Conservation (phyloP, 1,140 invertebrate genomes). For the Brachionus manjavacas region DNA sequence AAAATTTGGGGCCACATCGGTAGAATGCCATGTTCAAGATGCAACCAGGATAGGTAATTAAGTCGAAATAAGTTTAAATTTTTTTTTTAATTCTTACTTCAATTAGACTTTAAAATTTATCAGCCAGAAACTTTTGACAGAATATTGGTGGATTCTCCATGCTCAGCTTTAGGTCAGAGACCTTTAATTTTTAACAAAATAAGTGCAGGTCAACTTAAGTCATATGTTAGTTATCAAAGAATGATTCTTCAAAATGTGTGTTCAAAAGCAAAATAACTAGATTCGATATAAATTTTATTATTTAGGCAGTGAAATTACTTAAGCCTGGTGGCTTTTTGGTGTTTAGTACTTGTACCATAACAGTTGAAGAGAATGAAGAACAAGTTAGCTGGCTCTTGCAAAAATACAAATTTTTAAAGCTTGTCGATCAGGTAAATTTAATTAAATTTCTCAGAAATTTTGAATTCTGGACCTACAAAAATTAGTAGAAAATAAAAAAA, state of each 20-base stretch:
- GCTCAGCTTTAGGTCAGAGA: constrained; percentile 64
- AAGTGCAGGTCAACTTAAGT: neutral
- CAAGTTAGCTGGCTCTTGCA: constrained; percentile 71
- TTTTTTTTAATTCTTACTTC: neutral
- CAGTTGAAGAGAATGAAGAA: constrained; percentile 96
- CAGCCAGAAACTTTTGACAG: constrained; percentile 78
- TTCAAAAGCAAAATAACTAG: neutral
- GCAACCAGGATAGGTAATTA: constrained; percentile 64
- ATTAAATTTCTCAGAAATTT: too few species aligned
- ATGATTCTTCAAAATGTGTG: constrained; percentile 6
- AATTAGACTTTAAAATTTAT: constrained; percentile 4
- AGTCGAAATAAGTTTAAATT: neutral
- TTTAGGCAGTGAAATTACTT: constrained; percentile 29
- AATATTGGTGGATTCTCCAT: constrained; percentile 92
- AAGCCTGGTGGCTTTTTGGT: constrained; percentile 79
- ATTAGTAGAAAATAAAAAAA: too few species aligned
- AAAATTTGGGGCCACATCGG: constrained; percentile 86
- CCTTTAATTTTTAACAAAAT: constrained; percentile 14
- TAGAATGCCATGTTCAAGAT: constrained; percentile 82
- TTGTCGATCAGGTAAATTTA: constrained; percentile 7
- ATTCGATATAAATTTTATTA: neutral
- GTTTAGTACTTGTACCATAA: constrained; percentile 95
- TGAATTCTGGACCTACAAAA: too few species aligned
- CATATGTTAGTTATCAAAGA: constrained; percentile 27
- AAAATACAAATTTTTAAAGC: neutral